These are phyloP conservation scores for Caenorhabditis tropicalis DNA, from an alignment of 1,140 invertebrate species.

Conservation along the genomic window DNA sequence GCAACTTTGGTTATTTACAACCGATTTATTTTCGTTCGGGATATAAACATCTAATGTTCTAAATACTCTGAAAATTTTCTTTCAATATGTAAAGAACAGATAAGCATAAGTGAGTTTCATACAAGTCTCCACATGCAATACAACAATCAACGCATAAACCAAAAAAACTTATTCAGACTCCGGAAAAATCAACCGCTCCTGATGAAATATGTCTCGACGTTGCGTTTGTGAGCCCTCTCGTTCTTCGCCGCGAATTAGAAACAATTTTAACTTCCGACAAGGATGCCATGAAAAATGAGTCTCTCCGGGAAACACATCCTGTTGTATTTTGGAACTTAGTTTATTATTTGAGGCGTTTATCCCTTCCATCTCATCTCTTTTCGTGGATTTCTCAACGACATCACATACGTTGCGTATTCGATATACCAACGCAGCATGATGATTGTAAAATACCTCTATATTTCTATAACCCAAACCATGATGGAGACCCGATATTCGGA, in stretches of 20 bases:
- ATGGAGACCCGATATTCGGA: background rate
- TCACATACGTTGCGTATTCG: constrained; percentile 68
- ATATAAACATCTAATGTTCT: too few species aligned
- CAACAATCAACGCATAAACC: background rate
- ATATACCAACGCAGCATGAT: constrained; percentile 58
- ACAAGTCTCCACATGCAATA: too few species aligned
- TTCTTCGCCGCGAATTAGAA: constrained; percentile 68
- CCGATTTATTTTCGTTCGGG: too few species aligned
- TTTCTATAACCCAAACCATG: constrained; percentile 47
- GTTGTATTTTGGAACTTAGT: constrained; percentile 71
- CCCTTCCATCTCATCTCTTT: constrained; percentile 67
- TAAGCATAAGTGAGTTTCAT: too few species aligned
- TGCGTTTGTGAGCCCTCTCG: constrained; percentile 68
- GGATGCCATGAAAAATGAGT: constrained; percentile 40
- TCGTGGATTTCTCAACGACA: constrained; percentile 65
- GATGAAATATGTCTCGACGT: constrained; percentile 58
- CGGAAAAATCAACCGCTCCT: constrained; percentile 5
- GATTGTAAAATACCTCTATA: constrained; percentile 55
- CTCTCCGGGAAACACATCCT: constrained; percentile 62
- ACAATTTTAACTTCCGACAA: constrained; percentile 60
- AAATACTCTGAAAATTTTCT: too few species aligned
- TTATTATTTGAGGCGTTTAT: constrained; percentile 67
- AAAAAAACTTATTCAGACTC: constrained; percentile 1
- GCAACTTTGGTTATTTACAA: too few species aligned
- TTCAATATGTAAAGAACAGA: too few species aligned